phyloP scores from a whole-genome alignment of 1,140 invertebrate genomes.

The roundworm (Caenorhabditis elegans) region DNA sequence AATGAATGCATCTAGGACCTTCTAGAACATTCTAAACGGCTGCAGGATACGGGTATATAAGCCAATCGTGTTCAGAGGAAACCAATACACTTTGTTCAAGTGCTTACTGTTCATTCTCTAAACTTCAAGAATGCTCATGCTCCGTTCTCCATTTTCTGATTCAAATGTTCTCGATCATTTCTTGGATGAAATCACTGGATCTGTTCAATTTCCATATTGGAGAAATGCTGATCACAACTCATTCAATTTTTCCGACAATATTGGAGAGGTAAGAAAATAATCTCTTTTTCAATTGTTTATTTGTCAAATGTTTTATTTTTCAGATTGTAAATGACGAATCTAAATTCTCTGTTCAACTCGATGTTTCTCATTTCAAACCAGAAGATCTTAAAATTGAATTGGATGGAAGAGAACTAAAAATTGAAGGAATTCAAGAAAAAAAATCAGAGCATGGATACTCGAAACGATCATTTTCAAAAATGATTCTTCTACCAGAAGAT shows the following conservation, averaged over 20 bases:
- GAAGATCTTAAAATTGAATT: neutral
- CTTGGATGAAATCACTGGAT: neutral
- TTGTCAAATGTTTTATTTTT: neutral
- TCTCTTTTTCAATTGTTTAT: neutral
- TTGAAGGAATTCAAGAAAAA: neutral
- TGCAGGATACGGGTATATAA: neutral
- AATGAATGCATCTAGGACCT: neutral
- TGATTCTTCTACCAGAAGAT: neutral
- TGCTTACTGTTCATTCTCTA: no score
- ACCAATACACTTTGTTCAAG: neutral
- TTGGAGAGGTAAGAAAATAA: neutral
- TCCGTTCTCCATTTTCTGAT: neutral
- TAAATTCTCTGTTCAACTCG: neutral
- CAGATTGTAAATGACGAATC: neutral
- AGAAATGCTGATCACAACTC: conserved; percentile 14
- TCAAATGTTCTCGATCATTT: neutral
- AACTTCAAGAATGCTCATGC: neutral
- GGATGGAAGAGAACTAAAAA: conserved; percentile 9
- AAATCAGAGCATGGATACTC: conserved; percentile 17
- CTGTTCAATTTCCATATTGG: neutral
- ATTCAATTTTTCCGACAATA: neutral
- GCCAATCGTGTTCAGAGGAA: neutral
- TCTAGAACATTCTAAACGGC: neutral
- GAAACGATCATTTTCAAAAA: neutral
- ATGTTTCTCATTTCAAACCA: neutral